Evolutionary conservation across 2,888 invertebrate genomes (phyloP), one percentile per base, ranked within the genome.

Genomic region (Andrena marginata): DNA sequence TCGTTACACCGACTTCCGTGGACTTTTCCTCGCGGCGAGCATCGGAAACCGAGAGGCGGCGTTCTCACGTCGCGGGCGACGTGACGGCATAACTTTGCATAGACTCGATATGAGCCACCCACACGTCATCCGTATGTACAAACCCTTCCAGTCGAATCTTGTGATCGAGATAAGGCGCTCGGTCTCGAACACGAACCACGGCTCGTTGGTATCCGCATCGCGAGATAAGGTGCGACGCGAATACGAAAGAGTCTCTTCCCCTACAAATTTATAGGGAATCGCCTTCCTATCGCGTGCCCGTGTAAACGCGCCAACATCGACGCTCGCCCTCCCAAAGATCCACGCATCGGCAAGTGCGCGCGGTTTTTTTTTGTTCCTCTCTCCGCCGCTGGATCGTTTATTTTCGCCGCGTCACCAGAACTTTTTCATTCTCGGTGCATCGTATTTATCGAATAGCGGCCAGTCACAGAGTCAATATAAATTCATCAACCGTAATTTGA

Each of bases 121-220:
- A 81, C 85, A 76, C 73, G 87, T 88, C 86, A 87, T 88, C 75
- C 88, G 82, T 83, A 85, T 88, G 85, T 88, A 88, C 87, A 84
- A 88, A 88, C 81, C 80, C 77, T 82, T 84, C 83, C 72, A 84
- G 79, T 84, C 83, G 88, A 87, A 88, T 88, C 88, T 87, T 67
- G 85, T 60, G 87, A 88, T 88, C 85, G 85, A 73, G 88, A 88
- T 87, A 88, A 88, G 85, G 77, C 77, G 78, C 85, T 80, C 80
- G 75, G 68, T 68, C 79, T 71, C 75, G 84, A 76, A 72, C 78
- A 78, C 77, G 87, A 51, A 70, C 80, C 83, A 84, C 77, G 80
- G 67, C 83, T 82, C 83, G 87, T 88, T 87, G 88, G 83, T 84
- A 88, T 84, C 77, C 80, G 75, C 79, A 62, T 83, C 87, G 79